phyloP scores from a whole-genome alignment of 2,888 invertebrate genomes.

The Spodoptera exigua region DNA sequence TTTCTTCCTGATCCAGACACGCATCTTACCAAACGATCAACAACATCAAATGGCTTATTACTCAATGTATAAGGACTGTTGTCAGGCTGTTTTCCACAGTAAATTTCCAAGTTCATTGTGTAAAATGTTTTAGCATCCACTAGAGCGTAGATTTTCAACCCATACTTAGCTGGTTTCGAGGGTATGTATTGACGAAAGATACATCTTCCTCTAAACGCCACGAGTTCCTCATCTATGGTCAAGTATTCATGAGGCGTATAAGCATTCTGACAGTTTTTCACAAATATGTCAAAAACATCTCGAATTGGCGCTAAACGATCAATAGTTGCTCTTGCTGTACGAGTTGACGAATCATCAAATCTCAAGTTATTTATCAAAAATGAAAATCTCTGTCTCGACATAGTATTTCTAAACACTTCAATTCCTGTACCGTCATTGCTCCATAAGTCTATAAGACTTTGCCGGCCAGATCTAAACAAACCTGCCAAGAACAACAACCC shows the following conservation, averaged over 20 bases:
- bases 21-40: no score
- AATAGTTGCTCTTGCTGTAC: not conserved
- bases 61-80: no score
- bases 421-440: no score
- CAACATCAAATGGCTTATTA: no score
- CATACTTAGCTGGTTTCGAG: conserved; percentile 25
- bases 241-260: not conserved
- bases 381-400: conserved; percentile 2
- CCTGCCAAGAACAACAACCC: no score
- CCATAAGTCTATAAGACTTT: no score
- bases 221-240: conserved; percentile 28
- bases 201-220: conserved; percentile 42
- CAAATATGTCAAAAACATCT: not conserved
- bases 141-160: conserved; percentile 44
- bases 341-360: not conserved
- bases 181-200: conserved; percentile 39
- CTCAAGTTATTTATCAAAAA: not conserved
- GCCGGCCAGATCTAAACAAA: no score
- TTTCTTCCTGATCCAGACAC: no score
- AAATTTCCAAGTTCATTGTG: conserved; percentile 4
- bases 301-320: conserved; percentile 5
- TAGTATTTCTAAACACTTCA: no score
- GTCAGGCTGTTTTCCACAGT: conserved; percentile 3
- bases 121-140: conserved; percentile 35
- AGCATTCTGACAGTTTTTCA: not conserved